A percentile compares a stretch with the other conserved stretches of the same genome.
Evolutionary conservation across 1,140 invertebrate species (phyloP).

Genomic region (Achatina immaculata): DNA sequence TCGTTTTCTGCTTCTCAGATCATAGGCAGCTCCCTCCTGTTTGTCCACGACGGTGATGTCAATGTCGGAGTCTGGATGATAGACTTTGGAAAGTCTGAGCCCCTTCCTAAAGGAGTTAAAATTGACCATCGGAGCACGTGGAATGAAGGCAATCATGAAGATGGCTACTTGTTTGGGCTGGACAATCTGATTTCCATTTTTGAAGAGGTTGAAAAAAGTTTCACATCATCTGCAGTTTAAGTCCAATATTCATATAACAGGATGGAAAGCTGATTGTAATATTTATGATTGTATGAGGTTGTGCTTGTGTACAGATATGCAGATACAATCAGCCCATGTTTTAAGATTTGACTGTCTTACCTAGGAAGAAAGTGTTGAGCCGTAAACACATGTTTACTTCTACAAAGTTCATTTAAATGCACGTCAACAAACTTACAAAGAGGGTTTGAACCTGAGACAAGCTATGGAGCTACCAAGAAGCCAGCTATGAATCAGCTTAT

Average conservation of each 20-base stretch:
- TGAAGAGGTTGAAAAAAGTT: conserved; percentile 46
- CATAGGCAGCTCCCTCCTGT: conserved; percentile 95
- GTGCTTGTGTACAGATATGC: not conserved
- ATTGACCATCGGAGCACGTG: conserved; percentile 88
- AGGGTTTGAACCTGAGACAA: no score
- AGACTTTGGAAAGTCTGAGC: conserved; percentile 96
- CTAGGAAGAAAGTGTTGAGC: no score
- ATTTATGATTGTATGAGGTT: not conserved
- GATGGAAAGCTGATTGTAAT: not conserved
- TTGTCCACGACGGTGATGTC: conserved; percentile 91
- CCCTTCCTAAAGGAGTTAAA: conserved; percentile 80
- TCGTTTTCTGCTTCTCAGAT: no score
- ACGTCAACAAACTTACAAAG: no score
- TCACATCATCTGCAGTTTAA: conserved; percentile 10
- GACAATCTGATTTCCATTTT: conserved; percentile 91
- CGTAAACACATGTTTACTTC: no score
- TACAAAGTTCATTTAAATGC: no score
- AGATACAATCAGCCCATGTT: no score
- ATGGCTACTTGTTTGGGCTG: conserved; percentile 94
- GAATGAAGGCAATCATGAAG: conserved; percentile 98
- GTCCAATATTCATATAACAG: not conserved
- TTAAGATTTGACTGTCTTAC: no score
- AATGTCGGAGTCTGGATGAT: conserved; percentile 94
- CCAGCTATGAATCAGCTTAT: no score
- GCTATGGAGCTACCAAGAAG: no score